Evolutionary conservation across 2,888 invertebrate species (phyloP), one percentile per base, ranked within the genome.

Genomic region (Frankliniella intonsa): DNA sequence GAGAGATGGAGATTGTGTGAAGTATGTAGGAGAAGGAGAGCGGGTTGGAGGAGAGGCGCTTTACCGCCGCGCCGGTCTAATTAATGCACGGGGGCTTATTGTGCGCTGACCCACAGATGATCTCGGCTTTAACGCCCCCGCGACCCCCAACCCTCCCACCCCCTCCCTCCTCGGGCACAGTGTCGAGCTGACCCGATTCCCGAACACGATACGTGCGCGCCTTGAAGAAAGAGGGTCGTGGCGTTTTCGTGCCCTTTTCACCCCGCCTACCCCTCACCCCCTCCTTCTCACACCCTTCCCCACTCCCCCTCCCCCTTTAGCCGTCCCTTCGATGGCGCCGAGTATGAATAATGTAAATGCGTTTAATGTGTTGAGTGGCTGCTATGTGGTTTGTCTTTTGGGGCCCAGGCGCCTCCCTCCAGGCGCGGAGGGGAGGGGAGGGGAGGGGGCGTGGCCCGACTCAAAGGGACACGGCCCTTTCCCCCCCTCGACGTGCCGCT

Each of bases 311-410:
- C 62, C 62, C 14, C 62, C 62, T 62, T 55, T 55, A 2, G 14
- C 62, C 62, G 62, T 2, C 62, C 19, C 62, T 62, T 17, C 62
- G 62, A 17, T 19, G n/a, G 69, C 22, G 62, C 69, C 69, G 25
- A n/a, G 25, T 25, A 76, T 76, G 69, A 76, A 76, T 76, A 76
- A 76, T 76, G 69, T 22, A 76, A 76, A 76, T 25, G 69, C 69
- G 69, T 25, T 76, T 76, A 76, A 76, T 76, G 69, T 76, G 69
- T 76, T 76, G 69, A 76, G 69, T 76, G 69, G 69, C 69, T 76
- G 69, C 69, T 22, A 76, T 25, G 69, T 76, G 69, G 69, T 25
- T 76, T 76, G 69, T 76, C 69, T 76, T 76, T 76, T 76, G 69
- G 62, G 62, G 14, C 62, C 62, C n/a, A n/a, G n/a, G n/a, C n/a